Evolutionary conservation across 2,888 invertebrate species (phyloP).

Genomic region (Druceiella hillmani): DNA sequence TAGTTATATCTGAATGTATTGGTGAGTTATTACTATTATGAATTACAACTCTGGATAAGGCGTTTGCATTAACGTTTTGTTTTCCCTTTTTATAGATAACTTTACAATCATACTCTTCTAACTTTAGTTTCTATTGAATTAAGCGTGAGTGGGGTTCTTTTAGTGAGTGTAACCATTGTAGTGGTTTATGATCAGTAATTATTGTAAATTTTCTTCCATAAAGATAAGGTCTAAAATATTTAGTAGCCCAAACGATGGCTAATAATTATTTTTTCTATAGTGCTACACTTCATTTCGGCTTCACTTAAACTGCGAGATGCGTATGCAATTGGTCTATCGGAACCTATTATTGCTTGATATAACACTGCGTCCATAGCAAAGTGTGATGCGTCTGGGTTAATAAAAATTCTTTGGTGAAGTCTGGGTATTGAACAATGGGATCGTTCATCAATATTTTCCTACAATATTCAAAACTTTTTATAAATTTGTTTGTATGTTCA

Average conservation of each 20-base stretch:
- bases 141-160: constrained; percentile 28
- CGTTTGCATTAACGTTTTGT: constrained; percentile 27
- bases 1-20: no score
- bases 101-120: constrained; percentile 29
- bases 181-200: constrained; percentile 26
- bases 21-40: no score
- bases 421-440: constrained; percentile 20
- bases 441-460: constrained; percentile 9
- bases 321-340: constrained; percentile 24
- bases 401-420: constrained; percentile 22
- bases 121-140: constrained; percentile 27
- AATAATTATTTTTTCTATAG: constrained; percentile 28
- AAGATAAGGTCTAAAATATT: constrained; percentile 28
- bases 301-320: constrained; percentile 25
- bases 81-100: constrained; percentile 27
- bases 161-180: constrained; percentile 22
- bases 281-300: constrained; percentile 25
- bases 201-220: constrained; percentile 28
- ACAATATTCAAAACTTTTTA: constrained; percentile 18
- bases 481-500: constrained; percentile 11
- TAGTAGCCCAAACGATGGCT: constrained; percentile 25
- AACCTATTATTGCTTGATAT: constrained; percentile 18
- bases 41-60: constrained; percentile 21
- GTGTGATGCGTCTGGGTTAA: constrained; percentile 28
- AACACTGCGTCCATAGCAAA: constrained; percentile 26